Evolutionary conservation across 1,140 invertebrate genomes (phyloP), one percentile per base, ranked within the genome.

Genomic region (Tetramorium simillimum): DNA sequence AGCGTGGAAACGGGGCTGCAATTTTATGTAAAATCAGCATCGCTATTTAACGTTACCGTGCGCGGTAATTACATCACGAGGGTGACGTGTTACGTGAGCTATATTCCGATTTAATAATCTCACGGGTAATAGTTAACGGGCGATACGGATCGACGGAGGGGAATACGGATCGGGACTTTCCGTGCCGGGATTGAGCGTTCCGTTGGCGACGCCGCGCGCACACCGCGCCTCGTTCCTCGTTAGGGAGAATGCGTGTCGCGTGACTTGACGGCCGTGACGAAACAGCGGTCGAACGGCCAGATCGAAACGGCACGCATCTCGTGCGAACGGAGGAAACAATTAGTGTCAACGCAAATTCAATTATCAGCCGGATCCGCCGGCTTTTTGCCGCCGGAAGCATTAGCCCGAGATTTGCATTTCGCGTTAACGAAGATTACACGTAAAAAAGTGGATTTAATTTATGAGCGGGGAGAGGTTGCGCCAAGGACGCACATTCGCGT

Each of bases 251-350:
- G 75, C 82, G 63, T 77, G 86, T 88, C 82, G 86, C 86, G 86
- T 89, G 82, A 91, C 87, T 80, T 78, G 82, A 88, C 63, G 56
- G 67, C 86, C 76, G 85, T 75, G 84, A 89, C 88, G 85, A 90
- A 90, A 86, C 58, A 85, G 75, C 78, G 73, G 60, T 56, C 77
- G 67, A 60, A 62, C 82, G 88, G 76, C 53, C 86, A 63, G 72
- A 43, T 49, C 67, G 85, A n/a, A 82, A 73, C 80, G 21, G 67
- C 85, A 84, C 69, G 77, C 80, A 75, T 73, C 24, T 73, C 80
- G 53, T 60, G 80, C 69, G 67, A 60, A 60, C 51, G 40, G 69
- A 49, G 69, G 69, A 75, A 84, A 75, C 80, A 84, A 84, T 84
- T 84, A 84, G 69, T 56, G 80, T 84, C 69, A 60, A 82, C 80